These are phyloP conservation scores for Germaria angustata DNA, from an alignment of 2,888 invertebrate genomes.

Conservation along the genomic window DNA sequence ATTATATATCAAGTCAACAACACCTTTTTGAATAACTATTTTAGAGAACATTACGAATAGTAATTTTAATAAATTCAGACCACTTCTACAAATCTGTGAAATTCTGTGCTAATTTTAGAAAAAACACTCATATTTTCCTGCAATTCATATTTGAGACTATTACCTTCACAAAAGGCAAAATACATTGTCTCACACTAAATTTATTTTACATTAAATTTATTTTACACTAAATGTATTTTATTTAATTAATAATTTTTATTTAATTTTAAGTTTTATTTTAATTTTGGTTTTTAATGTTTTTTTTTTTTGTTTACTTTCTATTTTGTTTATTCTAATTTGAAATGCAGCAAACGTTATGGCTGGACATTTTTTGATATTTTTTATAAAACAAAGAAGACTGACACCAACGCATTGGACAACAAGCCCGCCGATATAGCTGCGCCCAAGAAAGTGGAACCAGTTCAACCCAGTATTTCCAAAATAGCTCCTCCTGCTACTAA, in stretches of 20 bases:
- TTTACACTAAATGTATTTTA: no score
- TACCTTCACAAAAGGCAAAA: no score
- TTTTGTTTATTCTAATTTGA: conserved; percentile 68
- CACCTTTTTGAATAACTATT: no score
- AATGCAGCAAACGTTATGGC: conserved; percentile 79
- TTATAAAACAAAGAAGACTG: conserved; percentile 73
- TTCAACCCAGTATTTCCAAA: conserved; percentile 35
- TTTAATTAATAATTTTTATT: conserved; percentile 4
- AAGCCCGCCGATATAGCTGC: conserved; percentile 58
- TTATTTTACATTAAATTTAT: no score
- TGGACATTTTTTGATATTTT: conserved; percentile 78
- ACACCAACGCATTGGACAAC: conserved; percentile 72
- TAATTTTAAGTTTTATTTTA: conserved; percentile 27
- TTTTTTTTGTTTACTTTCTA: conserved; percentile 65
- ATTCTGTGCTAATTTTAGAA: no score
- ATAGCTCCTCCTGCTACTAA: conserved; percentile 35
- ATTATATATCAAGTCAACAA: no score
- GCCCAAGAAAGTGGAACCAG: conserved; percentile 24
- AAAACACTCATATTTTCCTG: no score
- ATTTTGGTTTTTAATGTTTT: conserved; percentile 60
- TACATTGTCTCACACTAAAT: no score
- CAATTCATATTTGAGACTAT: no score
- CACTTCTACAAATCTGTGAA: no score
- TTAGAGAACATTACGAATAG: no score
- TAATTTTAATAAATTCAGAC: no score